A percentile compares a stretch with the other conserved stretches of the same genome.
phyloP scores from a whole-genome alignment of 2,113 vertebrate genomes.

The Epinephelus cyanopodus region DNA sequence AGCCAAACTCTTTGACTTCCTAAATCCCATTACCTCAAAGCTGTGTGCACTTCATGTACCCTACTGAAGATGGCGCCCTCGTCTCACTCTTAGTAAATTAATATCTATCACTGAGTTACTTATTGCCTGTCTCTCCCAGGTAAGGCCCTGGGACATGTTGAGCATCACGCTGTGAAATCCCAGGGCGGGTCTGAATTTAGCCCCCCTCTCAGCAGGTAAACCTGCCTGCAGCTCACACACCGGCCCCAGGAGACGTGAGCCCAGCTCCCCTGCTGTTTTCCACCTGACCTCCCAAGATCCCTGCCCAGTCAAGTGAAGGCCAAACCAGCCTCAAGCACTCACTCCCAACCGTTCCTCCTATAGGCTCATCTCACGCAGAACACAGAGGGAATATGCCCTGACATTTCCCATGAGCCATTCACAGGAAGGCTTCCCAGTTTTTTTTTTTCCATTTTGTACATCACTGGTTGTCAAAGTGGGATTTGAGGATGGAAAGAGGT shows the following conservation, averaged over 20 bases:
- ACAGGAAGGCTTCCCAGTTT: neutral
- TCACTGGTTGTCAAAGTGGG: neutral
- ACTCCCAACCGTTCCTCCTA: neutral
- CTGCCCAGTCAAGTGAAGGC: constrained; percentile 30
- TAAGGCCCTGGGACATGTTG: neutral
- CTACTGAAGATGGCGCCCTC: constrained; percentile 44
- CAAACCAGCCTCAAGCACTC: constrained; percentile 15
- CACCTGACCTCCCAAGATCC: constrained; percentile 47
- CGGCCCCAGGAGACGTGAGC: neutral
- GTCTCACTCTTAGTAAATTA: neutral
- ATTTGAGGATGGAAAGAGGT: neutral
- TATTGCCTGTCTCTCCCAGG: neutral
- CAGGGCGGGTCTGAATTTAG: constrained; percentile 26
- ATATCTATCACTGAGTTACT: too few relatives aligned
- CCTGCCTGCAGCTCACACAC: neutral
- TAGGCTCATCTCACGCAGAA: neutral
- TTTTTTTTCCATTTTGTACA: constrained; percentile 6
- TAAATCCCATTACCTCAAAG: neutral
- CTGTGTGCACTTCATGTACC: neutral
- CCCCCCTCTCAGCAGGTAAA: constrained; percentile 29
- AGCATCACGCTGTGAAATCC: constrained; percentile 47
- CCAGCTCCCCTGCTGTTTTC: constrained; percentile 40
- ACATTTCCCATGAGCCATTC: constrained; percentile 24
- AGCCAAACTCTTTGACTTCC: neutral
- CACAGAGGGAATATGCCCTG: neutral